phyloP scores from a whole-genome alignment of 2,888 invertebrate species.

The Tineola bisselliella region DNA sequence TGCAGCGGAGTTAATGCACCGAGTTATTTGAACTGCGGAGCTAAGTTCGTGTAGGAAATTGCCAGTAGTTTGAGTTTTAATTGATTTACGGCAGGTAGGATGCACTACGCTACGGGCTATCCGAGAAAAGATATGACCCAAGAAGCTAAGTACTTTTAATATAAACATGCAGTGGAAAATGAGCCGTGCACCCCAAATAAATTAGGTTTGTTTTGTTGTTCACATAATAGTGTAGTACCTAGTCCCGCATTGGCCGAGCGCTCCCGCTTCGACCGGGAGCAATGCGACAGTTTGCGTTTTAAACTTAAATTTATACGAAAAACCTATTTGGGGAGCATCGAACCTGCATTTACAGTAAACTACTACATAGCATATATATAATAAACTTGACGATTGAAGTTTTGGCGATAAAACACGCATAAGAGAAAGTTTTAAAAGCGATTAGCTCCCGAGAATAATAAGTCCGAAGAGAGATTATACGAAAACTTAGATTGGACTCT shows the following conservation, averaged over 20 bases:
- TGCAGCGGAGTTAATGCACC: constrained; percentile 20
- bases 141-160: neutral
- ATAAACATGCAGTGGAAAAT: neutral
- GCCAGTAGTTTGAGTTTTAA: constrained; percentile 36
- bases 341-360: neutral
- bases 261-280: neutral
- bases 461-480: neutral
- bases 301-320: neutral
- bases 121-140: neutral
- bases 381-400: neutral
- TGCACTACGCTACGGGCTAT: constrained; percentile 15
- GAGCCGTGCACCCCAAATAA: neutral
- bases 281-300: neutral
- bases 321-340: neutral
- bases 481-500: constrained; percentile 10
- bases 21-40: constrained; percentile 23
- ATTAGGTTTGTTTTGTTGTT: neutral
- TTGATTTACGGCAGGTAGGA: constrained; percentile 41
- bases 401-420: constrained; percentile 3
- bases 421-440: neutral
- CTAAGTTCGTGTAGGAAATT: constrained; percentile 20
- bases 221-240: neutral
- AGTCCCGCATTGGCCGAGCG: neutral
- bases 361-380: too few species aligned
- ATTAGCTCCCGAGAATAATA: constrained; percentile 3